Percentiles rank a stretch among this genome's conserved stretches.
These are phyloP conservation scores for Ethmia dodecea DNA, from an alignment of 2,888 invertebrate species.

Conservation along the genomic window DNA sequence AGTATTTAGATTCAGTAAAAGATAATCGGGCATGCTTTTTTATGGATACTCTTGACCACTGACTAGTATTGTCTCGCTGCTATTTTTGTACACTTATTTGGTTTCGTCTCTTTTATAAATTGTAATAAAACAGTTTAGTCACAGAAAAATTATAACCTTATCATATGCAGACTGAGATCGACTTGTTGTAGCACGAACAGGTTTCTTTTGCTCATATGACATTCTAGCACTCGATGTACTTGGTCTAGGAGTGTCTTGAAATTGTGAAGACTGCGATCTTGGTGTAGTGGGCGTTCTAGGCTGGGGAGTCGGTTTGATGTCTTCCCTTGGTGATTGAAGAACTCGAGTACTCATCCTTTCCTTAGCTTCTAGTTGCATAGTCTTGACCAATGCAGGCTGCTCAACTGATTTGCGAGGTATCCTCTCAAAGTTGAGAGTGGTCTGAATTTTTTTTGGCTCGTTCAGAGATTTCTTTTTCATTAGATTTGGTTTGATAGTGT, in stretches of 20 bases:
- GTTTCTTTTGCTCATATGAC: constrained; percentile 43
- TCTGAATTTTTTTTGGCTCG: constrained; percentile 59
- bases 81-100: no score
- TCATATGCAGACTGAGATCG: constrained; percentile 44
- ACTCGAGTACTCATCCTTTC: constrained; percentile 31
- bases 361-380: constrained; percentile 32
- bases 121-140: no score
- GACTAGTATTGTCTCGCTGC: no score
- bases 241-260: constrained; percentile 47
- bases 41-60: no score
- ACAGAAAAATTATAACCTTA: constrained; percentile 45
- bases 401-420: constrained; percentile 49
- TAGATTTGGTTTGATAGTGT: constrained; percentile 57
- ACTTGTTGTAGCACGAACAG: constrained; percentile 34
- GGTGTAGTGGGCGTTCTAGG: constrained; percentile 33
- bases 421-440: constrained; percentile 66
- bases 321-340: constrained; percentile 32
- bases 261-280: constrained; percentile 13
- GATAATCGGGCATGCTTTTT: no score
- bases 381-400: constrained; percentile 27
- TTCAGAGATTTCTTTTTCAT: constrained; percentile 39
- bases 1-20: no score
- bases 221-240: constrained; percentile 43
- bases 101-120: no score
- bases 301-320: constrained; percentile 30